Conservation (phyloP, 1,140 invertebrate species). For the Wiebesia pumilae region DNA sequence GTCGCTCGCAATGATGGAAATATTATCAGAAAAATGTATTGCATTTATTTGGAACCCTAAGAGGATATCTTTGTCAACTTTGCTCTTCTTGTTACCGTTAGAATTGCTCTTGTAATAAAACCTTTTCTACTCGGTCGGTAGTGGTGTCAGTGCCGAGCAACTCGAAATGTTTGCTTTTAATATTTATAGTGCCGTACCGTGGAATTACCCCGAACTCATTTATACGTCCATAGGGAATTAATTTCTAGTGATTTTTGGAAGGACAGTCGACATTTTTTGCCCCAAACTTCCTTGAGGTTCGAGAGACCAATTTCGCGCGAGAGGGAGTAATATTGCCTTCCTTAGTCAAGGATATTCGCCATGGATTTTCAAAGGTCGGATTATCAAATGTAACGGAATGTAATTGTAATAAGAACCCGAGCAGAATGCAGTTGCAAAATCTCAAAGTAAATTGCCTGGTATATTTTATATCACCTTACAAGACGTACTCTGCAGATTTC, state of each 20-base stretch:
- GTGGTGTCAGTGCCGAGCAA: neutral
- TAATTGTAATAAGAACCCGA: too few relatives aligned
- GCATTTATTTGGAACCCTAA: neutral
- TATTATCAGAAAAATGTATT: conserved; percentile 27
- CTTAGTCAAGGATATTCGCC: too few relatives aligned
- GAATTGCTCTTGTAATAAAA: neutral
- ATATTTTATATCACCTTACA: too few relatives aligned
- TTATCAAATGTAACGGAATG: too few relatives aligned
- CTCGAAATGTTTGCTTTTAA: neutral
- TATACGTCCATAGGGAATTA: neutral
- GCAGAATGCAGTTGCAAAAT: too few relatives aligned
- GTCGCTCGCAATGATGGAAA: neutral
- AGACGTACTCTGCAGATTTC: neutral
- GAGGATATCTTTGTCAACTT: neutral
- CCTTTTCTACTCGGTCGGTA: neutral
- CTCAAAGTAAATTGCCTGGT: too few relatives aligned
- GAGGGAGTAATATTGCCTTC: too few relatives aligned
- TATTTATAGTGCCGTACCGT: neutral
- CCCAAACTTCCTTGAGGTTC: too few relatives aligned
- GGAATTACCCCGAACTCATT: neutral
- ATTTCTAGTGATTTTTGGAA: neutral
- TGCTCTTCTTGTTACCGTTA: conserved; percentile 4
- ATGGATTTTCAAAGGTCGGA: too few relatives aligned
- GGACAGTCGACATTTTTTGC: too few relatives aligned
- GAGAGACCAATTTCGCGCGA: too few relatives aligned